Percentiles rank a stretch among this genome's conserved stretches.
Conservation (phyloP, 2,113 vertebrate genomes). For the Erythrocebus patas region DNA sequence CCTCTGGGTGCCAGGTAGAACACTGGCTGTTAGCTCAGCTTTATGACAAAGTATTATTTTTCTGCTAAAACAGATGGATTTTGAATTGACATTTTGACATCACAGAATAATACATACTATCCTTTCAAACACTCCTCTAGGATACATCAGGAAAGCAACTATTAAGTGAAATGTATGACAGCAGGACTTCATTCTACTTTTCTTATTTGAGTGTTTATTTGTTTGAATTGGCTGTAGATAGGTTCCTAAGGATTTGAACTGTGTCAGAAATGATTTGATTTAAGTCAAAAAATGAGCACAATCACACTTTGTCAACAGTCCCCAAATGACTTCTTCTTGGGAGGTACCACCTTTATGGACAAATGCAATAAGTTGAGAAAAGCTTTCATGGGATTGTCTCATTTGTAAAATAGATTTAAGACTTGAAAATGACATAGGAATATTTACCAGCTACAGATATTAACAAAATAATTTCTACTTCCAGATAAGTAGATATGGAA, state of each 20-base stretch:
- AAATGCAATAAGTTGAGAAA: background rate
- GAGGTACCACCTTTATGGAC: background rate
- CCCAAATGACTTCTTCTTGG: background rate
- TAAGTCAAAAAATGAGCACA: constrained; percentile 50
- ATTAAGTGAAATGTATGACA: constrained; percentile 70
- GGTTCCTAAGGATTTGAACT: constrained; percentile 62
- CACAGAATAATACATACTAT: constrained; percentile 68
- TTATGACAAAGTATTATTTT: constrained; percentile 79
- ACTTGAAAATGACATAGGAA: background rate
- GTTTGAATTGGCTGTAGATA: constrained; percentile 63
- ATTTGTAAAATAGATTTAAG: background rate
- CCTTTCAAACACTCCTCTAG: constrained; percentile 64
- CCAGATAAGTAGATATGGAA: background rate
- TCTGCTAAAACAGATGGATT: constrained; percentile 73
- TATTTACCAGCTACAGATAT: background rate
- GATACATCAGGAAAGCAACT: constrained; percentile 64
- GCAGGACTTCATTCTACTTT: constrained; percentile 60
- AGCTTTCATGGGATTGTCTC: background rate
- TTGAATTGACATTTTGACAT: constrained; percentile 77
- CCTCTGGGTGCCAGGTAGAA: constrained; percentile 64
- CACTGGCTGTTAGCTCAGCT: constrained; percentile 41
- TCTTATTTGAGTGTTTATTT: constrained; percentile 67
- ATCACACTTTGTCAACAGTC: constrained; percentile 35
- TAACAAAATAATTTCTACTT: constrained; percentile 31
- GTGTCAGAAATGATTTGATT: constrained; percentile 64